Base-by-base conservation (phyloP, 2,797 vertebrate genomes). In the Syndactyla subalaris region DNA sequence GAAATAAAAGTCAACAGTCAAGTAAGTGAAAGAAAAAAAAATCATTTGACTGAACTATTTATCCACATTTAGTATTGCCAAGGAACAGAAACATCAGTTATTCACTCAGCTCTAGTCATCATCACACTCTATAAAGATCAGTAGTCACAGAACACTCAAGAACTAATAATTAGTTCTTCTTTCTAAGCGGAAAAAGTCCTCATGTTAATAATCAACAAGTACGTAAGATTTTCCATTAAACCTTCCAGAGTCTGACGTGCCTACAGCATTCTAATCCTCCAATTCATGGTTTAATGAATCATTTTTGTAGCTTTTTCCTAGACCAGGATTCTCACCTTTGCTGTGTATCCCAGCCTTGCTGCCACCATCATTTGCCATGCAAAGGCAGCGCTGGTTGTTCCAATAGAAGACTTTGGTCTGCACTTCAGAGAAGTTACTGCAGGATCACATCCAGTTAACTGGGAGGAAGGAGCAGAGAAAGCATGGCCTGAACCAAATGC, bases 101-200 rank as follows among this genome's bases (percentile, higher is more conserved):
- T 76, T 90, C 71, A 15, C 77, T 76, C 63, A 95, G 90, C 63
- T 94, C 63, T 43, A 95, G 59, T 76, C 92, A 92, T 89, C 90
- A 65, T 22, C 76, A 32, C 74, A 89, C 90, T 93, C 74, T 71
- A 88, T 92, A 95, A 95, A 95, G 81, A 96, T 94, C 85, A 79
- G 71, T 82, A 67, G 83, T 85, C 83, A 93, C 77, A 82, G 63
- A 88, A 45, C 34, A 87, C 71, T 94, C 85, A 65, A 63, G 90
- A 95, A 87, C 61, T 92, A 96, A 89, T 95, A 87, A 94, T 96
- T 92, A 90, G 51, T 93, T 66, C 51, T 86, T 68, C 67, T 66
- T 94, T 75, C 81, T 85, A 95, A 91, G 84, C 0, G 7, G 81
- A 82, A 93, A 94, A 88, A 92, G 15, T 85, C 52, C 63, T 88